A percentile compares a stretch with the other conserved stretches of the same genome.
Conservation (phyloP, 1,140 invertebrate species). For the Zaprionus africanus region DNA sequence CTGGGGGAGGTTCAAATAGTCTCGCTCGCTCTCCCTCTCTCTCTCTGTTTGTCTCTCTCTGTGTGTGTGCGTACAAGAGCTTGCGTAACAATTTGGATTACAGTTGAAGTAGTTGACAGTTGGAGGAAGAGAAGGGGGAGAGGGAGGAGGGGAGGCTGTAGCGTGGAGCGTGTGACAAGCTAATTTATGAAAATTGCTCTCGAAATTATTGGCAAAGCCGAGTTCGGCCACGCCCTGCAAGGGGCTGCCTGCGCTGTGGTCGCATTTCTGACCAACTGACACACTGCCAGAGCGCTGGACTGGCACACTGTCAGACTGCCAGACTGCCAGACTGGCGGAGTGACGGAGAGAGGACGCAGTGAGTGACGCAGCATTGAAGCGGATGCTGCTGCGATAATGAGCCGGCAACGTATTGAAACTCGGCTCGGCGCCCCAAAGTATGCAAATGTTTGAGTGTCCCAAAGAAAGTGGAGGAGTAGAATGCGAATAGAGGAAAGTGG, state of each 20-base stretch:
- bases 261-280: constrained; percentile 18
- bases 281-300: constrained; percentile 4
- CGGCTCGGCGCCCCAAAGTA: constrained; percentile 47
- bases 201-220: constrained; percentile 74
- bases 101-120: constrained; percentile 75
- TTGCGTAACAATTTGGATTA: constrained; percentile 80
- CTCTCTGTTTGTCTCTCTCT: constrained; percentile 17
- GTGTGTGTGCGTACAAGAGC: constrained; percentile 44
- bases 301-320: constrained; percentile 21
- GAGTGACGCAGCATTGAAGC: constrained; percentile 65
- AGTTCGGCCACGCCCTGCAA: constrained; percentile 5
- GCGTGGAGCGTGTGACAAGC: constrained; percentile 45
- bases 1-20: constrained; percentile 13
- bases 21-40: constrained; percentile 18
- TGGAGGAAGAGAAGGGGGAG: constrained; percentile 1
- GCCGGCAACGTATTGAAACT: constrained; percentile 70
- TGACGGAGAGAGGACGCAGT: constrained; percentile 11
- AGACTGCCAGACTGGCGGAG: constrained; percentile 15
- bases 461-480: constrained; percentile 34
- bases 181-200: constrained; percentile 80
- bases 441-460: constrained; percentile 65
- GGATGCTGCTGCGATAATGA: constrained; percentile 63
- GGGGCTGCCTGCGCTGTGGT: neutral
- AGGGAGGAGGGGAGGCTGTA: neutral
- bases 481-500: constrained; percentile 3